A percentile compares a stretch with the other conserved stretches of the same genome.
These are phyloP conservation scores for Sebastes steindachneri DNA, from an alignment of 2,797 vertebrate species.

Conservation along the genomic window DNA sequence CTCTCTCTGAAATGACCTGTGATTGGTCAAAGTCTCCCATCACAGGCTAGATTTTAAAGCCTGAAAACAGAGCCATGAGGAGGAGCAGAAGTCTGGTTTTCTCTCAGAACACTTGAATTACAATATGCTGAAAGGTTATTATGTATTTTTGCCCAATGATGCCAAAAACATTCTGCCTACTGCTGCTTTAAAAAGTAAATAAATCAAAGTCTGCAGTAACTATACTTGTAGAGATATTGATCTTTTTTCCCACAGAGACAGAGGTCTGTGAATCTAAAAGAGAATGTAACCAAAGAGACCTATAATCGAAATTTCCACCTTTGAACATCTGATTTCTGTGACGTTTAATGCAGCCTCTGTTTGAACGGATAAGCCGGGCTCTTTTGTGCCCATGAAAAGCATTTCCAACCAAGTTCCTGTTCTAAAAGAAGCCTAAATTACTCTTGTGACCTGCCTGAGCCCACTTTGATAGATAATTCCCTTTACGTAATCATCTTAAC, in stretches of 20 bases:
- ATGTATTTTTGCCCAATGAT: no score
- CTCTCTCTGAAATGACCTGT: no score
- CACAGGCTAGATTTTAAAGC: no score
- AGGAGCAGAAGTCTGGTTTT: no score
- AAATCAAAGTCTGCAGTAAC: not conserved
- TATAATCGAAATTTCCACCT: not conserved
- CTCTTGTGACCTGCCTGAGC: constrained; percentile 57
- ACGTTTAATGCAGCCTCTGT: constrained; percentile 28
- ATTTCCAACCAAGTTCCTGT: constrained; percentile 32
- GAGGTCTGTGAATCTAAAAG: not conserved
- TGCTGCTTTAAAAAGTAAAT: not conserved
- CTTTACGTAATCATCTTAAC: constrained; percentile 74
- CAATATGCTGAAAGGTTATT: no score
- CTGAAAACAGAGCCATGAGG: no score
- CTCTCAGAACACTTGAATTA: no score
- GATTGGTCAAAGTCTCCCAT: no score
- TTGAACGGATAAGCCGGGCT: constrained; percentile 22
- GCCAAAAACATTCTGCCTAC: no score
- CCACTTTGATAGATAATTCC: constrained; percentile 68
- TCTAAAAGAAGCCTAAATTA: constrained; percentile 54
- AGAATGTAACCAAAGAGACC: not conserved
- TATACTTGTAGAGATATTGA: not conserved
- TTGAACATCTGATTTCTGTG: constrained; percentile 14
- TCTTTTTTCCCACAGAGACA: not conserved
- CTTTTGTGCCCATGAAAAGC: constrained; percentile 41